Evolutionary conservation across 1,140 invertebrate species (phyloP), one percentile per base, ranked within the genome.

Genomic region (Oryctes rhinoceros): DNA sequence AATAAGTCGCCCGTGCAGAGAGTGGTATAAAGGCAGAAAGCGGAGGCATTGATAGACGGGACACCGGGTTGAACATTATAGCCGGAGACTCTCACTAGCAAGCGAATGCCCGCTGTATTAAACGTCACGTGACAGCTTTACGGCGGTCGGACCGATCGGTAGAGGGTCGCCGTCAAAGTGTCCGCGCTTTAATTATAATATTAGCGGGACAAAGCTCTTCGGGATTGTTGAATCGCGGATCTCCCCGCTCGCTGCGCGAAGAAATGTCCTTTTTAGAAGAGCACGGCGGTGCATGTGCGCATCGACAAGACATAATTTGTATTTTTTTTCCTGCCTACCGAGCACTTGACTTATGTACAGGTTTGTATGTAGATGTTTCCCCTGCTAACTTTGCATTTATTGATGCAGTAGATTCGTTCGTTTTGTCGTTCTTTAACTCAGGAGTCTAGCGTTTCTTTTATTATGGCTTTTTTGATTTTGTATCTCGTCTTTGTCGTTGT

Each of bases 261-360:
- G 65, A 76, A 76, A 81, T 84, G 80, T 83, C 84, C 83, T 85
- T 85, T 85, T 83, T 83, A 82, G 83, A 59, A n/a, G 6, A 71
- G 65, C 35, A 24, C 35, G 49, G 78, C 81, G 81, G 80, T 76
- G 80, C 80, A 67, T 81, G 81, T 81, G 80, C 15, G 65, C 77
- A 79, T 81, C 81, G 83, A 85, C 83, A 85, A 84, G 83, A 81
- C 84, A 84, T 85, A 85, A 85, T 84, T 85, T 82, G 81, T 83
- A 80, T 79, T 76, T 76, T 81, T 84, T 83, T 80, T 44, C n/a
- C 44, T 49, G 35, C 35, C 47, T 48, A 48, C 75, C 75, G 39
- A 30, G n/a, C 37, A 13, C 65, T 71, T 71, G 65, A 71, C 24
- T 71, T 71, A 71, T 71, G 65, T 71, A 71, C 65, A 18, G 24